Base-by-base conservation (phyloP, 2,797 vertebrate genomes). In the Acestrorhynchus altus region DNA sequence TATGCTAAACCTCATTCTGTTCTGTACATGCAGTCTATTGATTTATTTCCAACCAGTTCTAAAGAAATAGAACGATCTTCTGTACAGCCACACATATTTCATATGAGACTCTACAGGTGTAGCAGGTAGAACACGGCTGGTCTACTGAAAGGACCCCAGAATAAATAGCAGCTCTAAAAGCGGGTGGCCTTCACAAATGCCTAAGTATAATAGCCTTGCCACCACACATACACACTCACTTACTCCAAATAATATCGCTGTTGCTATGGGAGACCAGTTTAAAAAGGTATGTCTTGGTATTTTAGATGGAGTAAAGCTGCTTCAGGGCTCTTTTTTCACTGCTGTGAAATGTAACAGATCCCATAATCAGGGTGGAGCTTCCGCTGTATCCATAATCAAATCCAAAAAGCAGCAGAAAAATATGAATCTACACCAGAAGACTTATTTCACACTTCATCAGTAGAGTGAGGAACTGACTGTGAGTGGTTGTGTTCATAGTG, bases 261-360 rank as follows among this genome's bases (percentile, higher is more conserved):
- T 82, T 84, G 81, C 83, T 67, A 84, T 78, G 78, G 83, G 83
- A 84, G 64, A 83, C 83, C 10, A 57, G 56, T 73, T 74, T 64
- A 63, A 76, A 63, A 76, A 82, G 64, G 63, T 83, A 80, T 70
- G 51, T 76, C 68, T 72, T 68, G 52, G 70, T 71, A 72, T 16
- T 54, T 44, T 49, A 31, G 24, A 76, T 73, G 28, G 72, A 80
- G 74, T 46, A 74, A 74, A 24, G 68, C 66, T 69, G 42, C 71
- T 70, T 75, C 61, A n/a, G 26, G 60, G 68, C 70, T 57, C 70
- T 35, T 67, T 74, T 84, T 46, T 77, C 44, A 28, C 40, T 69
- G 54, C 75, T 54, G 49, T 42, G 65, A 20, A n/a, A 57, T 70
- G 16, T 71, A 11, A 44, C 67, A 73, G 63, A 59, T 63, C 79